Percentiles rank a stretch among this genome's conserved stretches.
phyloP scores from a whole-genome alignment of 2,797 vertebrate genomes.

The Karalla daura region DNA sequence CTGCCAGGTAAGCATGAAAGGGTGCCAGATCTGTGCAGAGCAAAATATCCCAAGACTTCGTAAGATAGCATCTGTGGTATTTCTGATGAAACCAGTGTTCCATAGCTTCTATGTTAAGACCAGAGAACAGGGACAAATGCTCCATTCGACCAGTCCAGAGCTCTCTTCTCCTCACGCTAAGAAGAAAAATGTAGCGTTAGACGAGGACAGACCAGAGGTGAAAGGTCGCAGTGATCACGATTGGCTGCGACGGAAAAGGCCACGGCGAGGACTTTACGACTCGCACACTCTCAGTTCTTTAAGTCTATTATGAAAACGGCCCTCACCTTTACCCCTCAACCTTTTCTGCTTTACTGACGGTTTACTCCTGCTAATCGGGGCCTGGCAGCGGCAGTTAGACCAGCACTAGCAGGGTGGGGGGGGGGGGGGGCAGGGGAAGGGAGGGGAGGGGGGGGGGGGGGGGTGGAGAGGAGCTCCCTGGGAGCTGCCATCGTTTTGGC shows the following conservation, averaged over 20 bases:
- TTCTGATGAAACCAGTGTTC: too few relatives aligned
- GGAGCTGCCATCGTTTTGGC: slow-evolving; percentile 48
- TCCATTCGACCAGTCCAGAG: slow-evolving; percentile 20
- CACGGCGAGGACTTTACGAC: slow-evolving; percentile 13
- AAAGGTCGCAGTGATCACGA: slow-evolving; percentile 36
- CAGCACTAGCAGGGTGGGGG: too few relatives aligned
- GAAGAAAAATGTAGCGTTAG: slow-evolving; percentile 21
- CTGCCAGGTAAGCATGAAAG: too few relatives aligned
- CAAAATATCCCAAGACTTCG: too few relatives aligned
- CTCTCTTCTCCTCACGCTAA: slow-evolving; percentile 4
- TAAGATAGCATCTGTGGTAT: too few relatives aligned
- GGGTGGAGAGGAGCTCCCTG: slow-evolving; percentile 33
- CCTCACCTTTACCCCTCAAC: slow-evolving; percentile 40
- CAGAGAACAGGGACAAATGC: too few relatives aligned
- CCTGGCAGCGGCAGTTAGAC: slow-evolving; percentile 33
- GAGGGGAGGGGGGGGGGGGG: too few relatives aligned
- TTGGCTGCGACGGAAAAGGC: slow-evolving; percentile 6
- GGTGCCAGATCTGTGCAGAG: too few relatives aligned
- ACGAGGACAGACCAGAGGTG: slow-evolving; percentile 13
- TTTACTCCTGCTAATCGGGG: slow-evolving; percentile 41
- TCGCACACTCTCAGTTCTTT: slow-evolving; percentile 20
- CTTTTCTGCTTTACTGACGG: slow-evolving; percentile 31
- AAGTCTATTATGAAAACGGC: slow-evolving; percentile 42
- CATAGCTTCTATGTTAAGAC: too few relatives aligned
- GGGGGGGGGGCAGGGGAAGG: slow-evolving; percentile 9